A percentile compares a stretch with the other conserved stretches of the same genome.
Evolutionary conservation across 2,113 vertebrate genomes (phyloP).

Genomic region (Antechinus flavipes): DNA sequence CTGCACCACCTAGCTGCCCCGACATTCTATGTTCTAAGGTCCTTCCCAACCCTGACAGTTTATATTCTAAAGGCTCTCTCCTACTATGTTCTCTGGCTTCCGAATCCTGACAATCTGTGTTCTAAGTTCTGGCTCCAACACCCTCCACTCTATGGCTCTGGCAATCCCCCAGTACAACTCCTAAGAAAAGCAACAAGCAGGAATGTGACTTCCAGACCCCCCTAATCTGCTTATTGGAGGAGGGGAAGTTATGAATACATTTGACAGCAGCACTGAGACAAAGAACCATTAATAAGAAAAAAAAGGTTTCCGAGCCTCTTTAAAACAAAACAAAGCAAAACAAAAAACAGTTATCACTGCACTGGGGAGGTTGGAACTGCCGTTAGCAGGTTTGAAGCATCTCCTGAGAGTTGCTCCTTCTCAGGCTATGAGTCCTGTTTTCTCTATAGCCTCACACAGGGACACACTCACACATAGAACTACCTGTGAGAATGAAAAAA

Average conservation of each 20-base stretch:
- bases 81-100: not conserved
- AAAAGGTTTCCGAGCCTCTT: not conserved
- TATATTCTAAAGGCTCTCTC: not conserved
- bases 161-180: not conserved
- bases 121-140: not conserved
- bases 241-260: not conserved
- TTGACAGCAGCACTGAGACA: not conserved
- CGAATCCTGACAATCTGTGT: not conserved
- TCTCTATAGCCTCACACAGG: not conserved
- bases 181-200: not conserved
- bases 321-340: not conserved
- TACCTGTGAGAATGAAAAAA: not conserved
- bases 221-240: not conserved
- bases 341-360: not conserved
- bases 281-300: not conserved
- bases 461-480: not conserved
- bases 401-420: rapidly evolving
- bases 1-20: too few species aligned
- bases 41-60: too few species aligned
- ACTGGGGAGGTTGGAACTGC: rapidly evolving
- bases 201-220: not conserved
- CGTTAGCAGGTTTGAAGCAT: rapidly evolving
- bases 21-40: not conserved
- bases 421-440: rapidly evolving
- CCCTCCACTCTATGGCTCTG: not conserved